Percentiles rank a stretch among this genome's conserved stretches.
Evolutionary conservation across 2,888 invertebrate species (phyloP).

Genomic region (Amphipoea lucens): DNA sequence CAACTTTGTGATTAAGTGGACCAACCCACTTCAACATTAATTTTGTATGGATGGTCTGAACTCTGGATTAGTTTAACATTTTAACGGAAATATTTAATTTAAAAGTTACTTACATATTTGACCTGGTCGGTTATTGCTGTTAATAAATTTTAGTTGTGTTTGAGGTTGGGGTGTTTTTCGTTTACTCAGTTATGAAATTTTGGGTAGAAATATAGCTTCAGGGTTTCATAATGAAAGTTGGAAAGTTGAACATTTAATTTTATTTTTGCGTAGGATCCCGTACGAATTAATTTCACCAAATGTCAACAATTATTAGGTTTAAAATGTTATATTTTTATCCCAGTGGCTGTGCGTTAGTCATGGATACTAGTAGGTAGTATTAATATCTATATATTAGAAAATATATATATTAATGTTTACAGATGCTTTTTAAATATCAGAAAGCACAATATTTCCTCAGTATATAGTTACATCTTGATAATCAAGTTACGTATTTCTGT

Average conservation of each 20-base stretch:
- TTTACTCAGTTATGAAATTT: constrained; percentile 14
- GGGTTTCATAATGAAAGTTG: constrained; percentile 19
- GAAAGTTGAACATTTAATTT: neutral
- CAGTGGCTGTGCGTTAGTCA: neutral
- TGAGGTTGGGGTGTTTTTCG: constrained; percentile 37
- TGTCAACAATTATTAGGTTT: neutral
- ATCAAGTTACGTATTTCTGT: neutral
- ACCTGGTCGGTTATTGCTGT: constrained; percentile 22
- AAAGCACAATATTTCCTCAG: constrained; percentile 4
- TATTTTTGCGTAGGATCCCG: neutral
- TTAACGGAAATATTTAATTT: constrained; percentile 61
- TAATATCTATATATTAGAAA: neutral
- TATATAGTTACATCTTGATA: constrained; percentile 4
- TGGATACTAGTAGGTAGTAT: too few relatives aligned
- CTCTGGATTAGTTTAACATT: constrained; percentile 65
- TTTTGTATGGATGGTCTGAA: constrained; percentile 64
- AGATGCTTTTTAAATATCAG: neutral
- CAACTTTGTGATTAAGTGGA: constrained; percentile 71
- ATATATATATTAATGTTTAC: neutral
- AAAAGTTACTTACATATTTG: constrained; percentile 43
- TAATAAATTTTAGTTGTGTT: constrained; percentile 36
- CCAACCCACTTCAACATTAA: constrained; percentile 59
- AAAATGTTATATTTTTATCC: neutral
- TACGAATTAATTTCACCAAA: neutral
- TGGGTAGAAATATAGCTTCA: neutral